These are phyloP conservation scores for Centrocercus urophasianus DNA, from an alignment of 2,113 vertebrate species.

Conservation along the genomic window DNA sequence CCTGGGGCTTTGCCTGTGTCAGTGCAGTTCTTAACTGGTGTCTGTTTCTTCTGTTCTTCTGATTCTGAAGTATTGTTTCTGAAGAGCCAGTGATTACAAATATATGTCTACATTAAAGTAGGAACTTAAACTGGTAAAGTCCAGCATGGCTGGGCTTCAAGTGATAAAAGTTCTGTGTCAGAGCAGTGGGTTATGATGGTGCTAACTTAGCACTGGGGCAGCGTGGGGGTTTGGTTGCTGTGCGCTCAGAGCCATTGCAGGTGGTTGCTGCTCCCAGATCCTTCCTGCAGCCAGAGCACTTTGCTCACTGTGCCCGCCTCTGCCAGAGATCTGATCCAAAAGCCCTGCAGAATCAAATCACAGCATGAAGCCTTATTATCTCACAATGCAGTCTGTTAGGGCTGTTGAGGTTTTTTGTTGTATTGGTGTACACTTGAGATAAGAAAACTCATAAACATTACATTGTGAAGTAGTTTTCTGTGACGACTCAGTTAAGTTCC, in stretches of 20 bases:
- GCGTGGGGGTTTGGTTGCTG: fast-evolving
- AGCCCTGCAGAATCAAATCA: background rate
- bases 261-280: background rate
- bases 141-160: background rate
- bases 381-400: background rate
- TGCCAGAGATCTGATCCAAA: background rate
- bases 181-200: background rate
- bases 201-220: background rate
- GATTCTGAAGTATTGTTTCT: background rate
- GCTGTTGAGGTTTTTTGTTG: background rate
- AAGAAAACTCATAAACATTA: background rate
- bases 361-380: background rate
- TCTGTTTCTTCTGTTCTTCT: background rate
- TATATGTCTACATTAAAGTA: background rate
- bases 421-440: background rate
- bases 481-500: background rate
- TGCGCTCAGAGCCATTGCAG: background rate
- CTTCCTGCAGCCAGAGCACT: background rate
- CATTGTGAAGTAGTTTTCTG: background rate
- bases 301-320: background rate
- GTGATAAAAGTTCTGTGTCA: background rate
- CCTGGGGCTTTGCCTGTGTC: background rate
- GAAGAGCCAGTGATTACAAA: background rate
- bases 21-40: background rate
- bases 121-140: background rate